phyloP scores from a whole-genome alignment of 2,113 vertebrate species.

The Pygoscelis adeliae region DNA sequence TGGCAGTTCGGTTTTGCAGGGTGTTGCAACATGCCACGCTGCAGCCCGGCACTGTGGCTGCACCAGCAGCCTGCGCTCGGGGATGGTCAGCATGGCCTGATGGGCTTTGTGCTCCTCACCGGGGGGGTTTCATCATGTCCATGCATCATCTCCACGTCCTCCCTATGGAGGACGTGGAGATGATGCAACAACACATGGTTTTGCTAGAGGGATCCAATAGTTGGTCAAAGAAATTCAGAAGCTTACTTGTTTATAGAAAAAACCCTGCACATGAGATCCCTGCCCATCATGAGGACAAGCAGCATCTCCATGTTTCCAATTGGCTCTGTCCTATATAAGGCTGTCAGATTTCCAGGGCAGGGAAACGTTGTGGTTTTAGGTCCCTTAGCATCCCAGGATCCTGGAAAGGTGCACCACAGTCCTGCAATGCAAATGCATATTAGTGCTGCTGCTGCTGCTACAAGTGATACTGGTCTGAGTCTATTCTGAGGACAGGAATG shows the following conservation, averaged over 20 bases:
- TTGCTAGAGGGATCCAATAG: neutral
- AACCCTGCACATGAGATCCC: neutral
- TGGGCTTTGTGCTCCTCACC: neutral
- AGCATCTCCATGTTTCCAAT: neutral
- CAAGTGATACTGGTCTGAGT: neutral
- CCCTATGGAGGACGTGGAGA: rapidly evolving
- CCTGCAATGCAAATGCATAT: neutral
- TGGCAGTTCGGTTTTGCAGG: neutral
- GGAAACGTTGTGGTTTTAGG: neutral
- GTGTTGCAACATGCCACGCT: neutral
- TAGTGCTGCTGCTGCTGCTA: neutral
- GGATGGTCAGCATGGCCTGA: neutral
- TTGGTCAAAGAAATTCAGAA: neutral
- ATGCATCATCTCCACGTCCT: rapidly evolving
- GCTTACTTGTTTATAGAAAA: neutral
- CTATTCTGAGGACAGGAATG: neutral
- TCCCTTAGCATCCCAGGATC: neutral
- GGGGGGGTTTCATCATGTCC: rapidly evolving
- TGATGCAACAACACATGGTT: neutral
- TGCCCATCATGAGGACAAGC: neutral
- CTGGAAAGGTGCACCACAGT: neutral
- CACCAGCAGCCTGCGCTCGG: rapidly evolving
- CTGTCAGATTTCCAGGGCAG: neutral
- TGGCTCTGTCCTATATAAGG: neutral
- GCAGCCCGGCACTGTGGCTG: rapidly evolving